Percentiles rank a stretch among this genome's conserved stretches.
phyloP scores from a whole-genome alignment of 2,888 invertebrate species.

The Parnassius orleans region DNA sequence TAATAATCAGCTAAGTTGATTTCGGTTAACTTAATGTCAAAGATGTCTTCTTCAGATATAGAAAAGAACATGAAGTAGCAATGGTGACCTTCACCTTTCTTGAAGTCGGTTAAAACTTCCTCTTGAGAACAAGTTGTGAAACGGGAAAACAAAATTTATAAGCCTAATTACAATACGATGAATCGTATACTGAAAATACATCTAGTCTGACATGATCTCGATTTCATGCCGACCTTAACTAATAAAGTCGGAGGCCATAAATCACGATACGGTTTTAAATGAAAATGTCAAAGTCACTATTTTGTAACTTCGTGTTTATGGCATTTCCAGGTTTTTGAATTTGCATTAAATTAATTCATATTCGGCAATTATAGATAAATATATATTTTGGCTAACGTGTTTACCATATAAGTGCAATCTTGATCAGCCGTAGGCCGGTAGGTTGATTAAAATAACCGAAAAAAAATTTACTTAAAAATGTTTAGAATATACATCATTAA shows the following conservation, averaged over 20 bases:
- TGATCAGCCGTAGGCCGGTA: too few species aligned
- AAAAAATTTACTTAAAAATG: too few species aligned
- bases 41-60: too few species aligned
- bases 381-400: not conserved
- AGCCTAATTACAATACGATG: conserved; percentile 13
- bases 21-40: too few species aligned
- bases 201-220: conserved; percentile 1
- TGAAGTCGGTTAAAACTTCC: too few species aligned
- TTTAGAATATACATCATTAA: too few species aligned
- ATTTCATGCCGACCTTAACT: conserved; percentile 16
- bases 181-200: conserved; percentile 3
- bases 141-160: conserved; percentile 4
- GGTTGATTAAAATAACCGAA: too few species aligned
- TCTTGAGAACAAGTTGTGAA: too few species aligned
- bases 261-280: conserved; percentile 9
- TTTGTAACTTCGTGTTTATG: conserved; percentile 9
- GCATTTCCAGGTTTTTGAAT: not conserved
- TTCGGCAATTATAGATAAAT: not conserved
- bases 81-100: too few species aligned
- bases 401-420: too few species aligned
- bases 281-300: conserved; percentile 13
- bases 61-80: too few species aligned
- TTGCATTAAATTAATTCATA: not conserved
- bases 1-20: too few species aligned
- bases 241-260: conserved; percentile 6